These are phyloP conservation scores for Synergus gifuensis DNA, from an alignment of 2,888 invertebrate species.

Conservation along the genomic window DNA sequence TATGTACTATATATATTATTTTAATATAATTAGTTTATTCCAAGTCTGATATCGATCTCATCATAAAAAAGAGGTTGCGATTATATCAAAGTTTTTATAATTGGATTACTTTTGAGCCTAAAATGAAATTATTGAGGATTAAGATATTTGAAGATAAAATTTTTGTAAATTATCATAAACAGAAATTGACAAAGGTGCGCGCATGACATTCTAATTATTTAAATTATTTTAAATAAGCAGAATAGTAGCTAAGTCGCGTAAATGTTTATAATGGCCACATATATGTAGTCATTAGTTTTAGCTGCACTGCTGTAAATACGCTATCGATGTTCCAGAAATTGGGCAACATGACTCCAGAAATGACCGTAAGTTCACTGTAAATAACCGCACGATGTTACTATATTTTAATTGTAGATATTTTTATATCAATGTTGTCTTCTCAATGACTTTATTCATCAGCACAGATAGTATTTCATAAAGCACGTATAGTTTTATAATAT, in stretches of 20 bases:
- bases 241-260: not conserved
- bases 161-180: no score
- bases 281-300: constrained; percentile 57
- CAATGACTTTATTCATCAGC: constrained; percentile 3
- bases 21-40: not conserved
- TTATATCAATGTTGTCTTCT: constrained; percentile 31
- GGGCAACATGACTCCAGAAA: constrained; percentile 78
- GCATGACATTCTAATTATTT: not conserved
- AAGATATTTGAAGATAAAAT: no score
- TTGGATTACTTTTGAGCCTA: no score
- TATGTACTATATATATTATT: not conserved
- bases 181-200: no score
- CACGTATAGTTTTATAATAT: not conserved
- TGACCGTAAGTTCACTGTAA: constrained; percentile 78
- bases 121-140: no score
- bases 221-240: not conserved
- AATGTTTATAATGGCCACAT: not conserved
- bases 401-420: constrained; percentile 24
- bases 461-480: constrained; percentile 4
- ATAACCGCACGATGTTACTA: constrained; percentile 65
- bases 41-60: no score
- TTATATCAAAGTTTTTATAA: no score
- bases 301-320: constrained; percentile 77
- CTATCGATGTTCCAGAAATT: constrained; percentile 77
- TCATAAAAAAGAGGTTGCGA: no score